Conservation (phyloP, 2,113 vertebrate genomes). For the Psilopsiagon aurifrons region DNA sequence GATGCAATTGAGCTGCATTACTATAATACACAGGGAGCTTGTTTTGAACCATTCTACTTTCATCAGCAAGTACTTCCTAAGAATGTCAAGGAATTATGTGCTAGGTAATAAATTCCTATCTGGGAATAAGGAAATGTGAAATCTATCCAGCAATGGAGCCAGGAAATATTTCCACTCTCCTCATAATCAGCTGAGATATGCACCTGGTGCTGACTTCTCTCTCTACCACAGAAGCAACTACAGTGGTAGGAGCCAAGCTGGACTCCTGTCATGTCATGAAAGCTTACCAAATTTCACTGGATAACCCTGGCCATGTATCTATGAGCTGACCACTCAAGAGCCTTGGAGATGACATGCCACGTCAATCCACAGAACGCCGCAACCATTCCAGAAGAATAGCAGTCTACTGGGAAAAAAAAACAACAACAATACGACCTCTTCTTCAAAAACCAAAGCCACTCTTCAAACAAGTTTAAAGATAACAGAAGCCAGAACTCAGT, state of each 20-base stretch:
- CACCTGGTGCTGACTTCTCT: not conserved
- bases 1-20: not conserved
- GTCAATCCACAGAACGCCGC: not conserved
- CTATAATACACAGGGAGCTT: rapidly evolving
- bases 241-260: not conserved
- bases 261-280: not conserved
- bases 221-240: not conserved
- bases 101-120: not conserved
- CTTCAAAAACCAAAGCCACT: not conserved
- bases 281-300: not conserved
- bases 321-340: not conserved
- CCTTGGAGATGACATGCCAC: not conserved
- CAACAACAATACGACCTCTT: not conserved
- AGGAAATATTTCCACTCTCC: not conserved
- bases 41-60: not conserved
- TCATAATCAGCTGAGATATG: not conserved
- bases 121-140: not conserved
- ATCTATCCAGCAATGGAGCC: not conserved
- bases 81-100: not conserved
- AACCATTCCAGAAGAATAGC: not conserved
- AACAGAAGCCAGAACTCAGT: not conserved
- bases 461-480: not conserved
- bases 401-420: not conserved
- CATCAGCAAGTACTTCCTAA: not conserved
- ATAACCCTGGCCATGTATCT: not conserved